Evolutionary conservation across 2,113 vertebrate species (phyloP), one percentile per base, ranked within the genome.

Genomic region (Oryzias javanicus): DNA sequence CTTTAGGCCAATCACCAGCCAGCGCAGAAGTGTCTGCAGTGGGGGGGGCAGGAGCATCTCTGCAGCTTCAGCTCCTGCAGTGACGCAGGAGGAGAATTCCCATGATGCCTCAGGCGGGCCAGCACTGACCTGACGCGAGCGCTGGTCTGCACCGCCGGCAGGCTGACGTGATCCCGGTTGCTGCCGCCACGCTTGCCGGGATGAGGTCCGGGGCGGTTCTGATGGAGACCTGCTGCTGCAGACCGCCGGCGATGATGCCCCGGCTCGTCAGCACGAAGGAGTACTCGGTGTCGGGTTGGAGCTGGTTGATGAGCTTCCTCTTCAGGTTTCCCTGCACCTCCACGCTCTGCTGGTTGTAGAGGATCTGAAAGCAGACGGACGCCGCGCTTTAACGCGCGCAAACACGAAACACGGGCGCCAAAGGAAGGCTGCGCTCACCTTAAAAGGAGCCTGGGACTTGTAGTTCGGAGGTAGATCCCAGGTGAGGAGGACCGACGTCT

Each of bases 391-490:
- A 35, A 35, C 35, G 5, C 25, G 1, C 1, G 76, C 19, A 87
- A 55, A 29, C 76, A 76, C 22, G 50, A 16, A 17, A 2, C 15
- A 20, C 48, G 17, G 14, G 15, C 49, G 35, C 29, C 10, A 7
- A 6, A 35, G 29, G 25, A 27, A 6, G 25, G 6, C 7, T 14
- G 1, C 7, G 59, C 92, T 90, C 78, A 98, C 96, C 96, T 97
- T 98, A 83, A 98, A 98, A 87, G 95, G 95, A 66, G 92, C 92
- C 79, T 94, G 81, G 59, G 97, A 92, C 88, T 96, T 98, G 83
- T 99, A 99, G 78, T 96, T 95, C 60, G 94, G 94, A 0, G 98
- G 98, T 67, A 98, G 93, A 88, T 99, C 96, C 98, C 98, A 99
- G 81, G 96, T 97, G 81, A 99, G 94, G 70, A 99, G 89, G 67